These are phyloP conservation scores for Caligus rogercresseyi DNA, from an alignment of 1,140 invertebrate genomes.

Conservation along the genomic window DNA sequence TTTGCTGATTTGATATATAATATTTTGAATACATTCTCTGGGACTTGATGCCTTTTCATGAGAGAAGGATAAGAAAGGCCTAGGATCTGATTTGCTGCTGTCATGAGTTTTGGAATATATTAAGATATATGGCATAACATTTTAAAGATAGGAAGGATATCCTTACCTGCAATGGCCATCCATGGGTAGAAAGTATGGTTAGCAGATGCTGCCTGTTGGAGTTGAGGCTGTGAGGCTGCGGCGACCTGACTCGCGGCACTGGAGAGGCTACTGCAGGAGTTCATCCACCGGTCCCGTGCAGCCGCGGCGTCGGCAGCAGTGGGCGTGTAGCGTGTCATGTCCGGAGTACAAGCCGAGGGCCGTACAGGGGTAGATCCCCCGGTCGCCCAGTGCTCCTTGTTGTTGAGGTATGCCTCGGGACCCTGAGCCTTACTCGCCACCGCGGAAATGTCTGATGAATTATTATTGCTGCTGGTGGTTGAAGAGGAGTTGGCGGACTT, in stretches of 20 bases:
- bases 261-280: slow-evolving; percentile 7
- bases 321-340: slow-evolving; percentile 29
- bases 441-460: background rate
- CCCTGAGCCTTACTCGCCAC: too few relatives aligned
- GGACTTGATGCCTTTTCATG: too few relatives aligned
- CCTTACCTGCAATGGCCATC: slow-evolving; percentile 96
- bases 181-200: slow-evolving; percentile 90
- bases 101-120: too few relatives aligned
- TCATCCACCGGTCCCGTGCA: slow-evolving; percentile 18
- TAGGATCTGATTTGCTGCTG: too few relatives aligned
- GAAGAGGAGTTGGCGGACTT: background rate
- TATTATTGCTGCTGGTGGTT: background rate
- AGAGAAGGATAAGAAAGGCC: too few relatives aligned
- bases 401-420: too few relatives aligned
- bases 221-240: slow-evolving; percentile 54
- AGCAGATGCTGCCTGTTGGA: slow-evolving; percentile 51
- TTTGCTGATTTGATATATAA: too few relatives aligned
- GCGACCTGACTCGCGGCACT: slow-evolving; percentile 39
- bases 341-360: slow-evolving; percentile 66
- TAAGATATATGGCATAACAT: too few relatives aligned
- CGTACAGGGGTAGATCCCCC: slow-evolving; percentile 37
- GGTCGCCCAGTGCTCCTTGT: background rate
- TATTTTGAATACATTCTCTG: too few relatives aligned
- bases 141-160: too few relatives aligned
- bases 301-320: slow-evolving; percentile 7